A percentile compares a stretch with the other conserved stretches of the same genome.
Conservation (phyloP, 2,113 vertebrate species). For the Loxodonta africana region DNA sequence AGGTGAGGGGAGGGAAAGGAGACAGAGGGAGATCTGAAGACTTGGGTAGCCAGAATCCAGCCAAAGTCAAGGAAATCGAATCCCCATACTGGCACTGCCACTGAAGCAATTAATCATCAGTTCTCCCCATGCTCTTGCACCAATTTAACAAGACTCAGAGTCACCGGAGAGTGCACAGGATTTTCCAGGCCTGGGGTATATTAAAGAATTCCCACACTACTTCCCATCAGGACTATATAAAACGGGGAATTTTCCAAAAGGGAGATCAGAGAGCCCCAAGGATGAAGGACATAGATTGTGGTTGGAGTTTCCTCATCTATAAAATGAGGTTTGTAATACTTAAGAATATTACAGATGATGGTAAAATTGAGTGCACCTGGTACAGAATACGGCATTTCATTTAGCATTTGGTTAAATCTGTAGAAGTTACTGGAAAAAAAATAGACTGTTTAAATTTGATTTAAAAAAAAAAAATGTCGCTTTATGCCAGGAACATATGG, state of each 20-base stretch:
- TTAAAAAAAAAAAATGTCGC: neutral
- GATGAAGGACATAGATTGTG: neutral
- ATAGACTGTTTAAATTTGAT: neutral
- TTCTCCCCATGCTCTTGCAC: neutral
- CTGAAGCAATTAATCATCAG: neutral
- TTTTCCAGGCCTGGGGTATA: neutral
- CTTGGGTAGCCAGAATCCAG: neutral
- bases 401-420: neutral
- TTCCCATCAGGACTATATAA: neutral
- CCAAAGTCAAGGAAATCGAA: too few relatives aligned
- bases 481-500: neutral
- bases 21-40: neutral
- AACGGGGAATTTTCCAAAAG: neutral
- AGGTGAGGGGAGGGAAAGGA: neutral
- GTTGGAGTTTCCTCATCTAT: neutral
- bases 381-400: neutral
- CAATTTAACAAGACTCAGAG: neutral
- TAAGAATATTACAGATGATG: neutral
- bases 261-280: neutral
- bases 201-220: neutral
- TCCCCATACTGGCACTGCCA: rapidly evolving
- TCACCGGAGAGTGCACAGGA: neutral
- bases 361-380: neutral
- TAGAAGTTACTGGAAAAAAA: neutral
- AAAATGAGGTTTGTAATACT: neutral